Base-by-base conservation (phyloP, 2,888 invertebrate genomes). In the Copidosoma aretas region DNA sequence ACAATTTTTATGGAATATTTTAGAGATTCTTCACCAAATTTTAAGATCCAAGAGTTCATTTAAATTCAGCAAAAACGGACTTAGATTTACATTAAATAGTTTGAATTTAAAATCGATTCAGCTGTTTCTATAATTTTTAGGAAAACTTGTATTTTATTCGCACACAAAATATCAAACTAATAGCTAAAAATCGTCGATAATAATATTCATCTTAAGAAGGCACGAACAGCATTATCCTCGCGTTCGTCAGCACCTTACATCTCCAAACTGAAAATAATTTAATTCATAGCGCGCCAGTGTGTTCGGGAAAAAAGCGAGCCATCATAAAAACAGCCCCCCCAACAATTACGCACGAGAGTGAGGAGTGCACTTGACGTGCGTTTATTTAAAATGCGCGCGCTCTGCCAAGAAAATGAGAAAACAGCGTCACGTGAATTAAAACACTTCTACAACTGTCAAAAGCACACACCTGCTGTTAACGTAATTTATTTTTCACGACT, bases 321-420 rank as follows among this genome's bases (percentile, higher is more conserved):
- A 46, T 24, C 21, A 14, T 15, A 62, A n/a, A 24, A 10, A 17
- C 41, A 43, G 41, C n/a, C n/a, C n/a, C n/a, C n/a, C n/a, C n/a
- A 14, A 22, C 21, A 17, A 4, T 10, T 2, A 22, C 21, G 22
- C 12, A 12, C 22, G 46, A 32, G 32, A 32, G 32, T 32, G 32
- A 5, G 8, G 32, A 32, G 24, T 56, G 32, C 56, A 22, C 41
- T 56, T 63, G 63, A 56, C 56, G 49, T n/a, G 22, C 14, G 53
- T 61, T 52, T 41, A 53, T 39, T 52, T 22, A 21, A 53, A 53
- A 53, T 22, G 12, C 17, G 43, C 43, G 17, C 19, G 49, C 24
- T 60, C 49, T 49, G 32, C 46, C 49, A 51, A 60, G 60, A 51
- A 60, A 51, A 60, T 49, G 60, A 60, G 49, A 46, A 46, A 46